Evolutionary conservation across 2,888 invertebrate species (phyloP), one percentile per base, ranked within the genome.

Genomic region (Luperina nickerlii): DNA sequence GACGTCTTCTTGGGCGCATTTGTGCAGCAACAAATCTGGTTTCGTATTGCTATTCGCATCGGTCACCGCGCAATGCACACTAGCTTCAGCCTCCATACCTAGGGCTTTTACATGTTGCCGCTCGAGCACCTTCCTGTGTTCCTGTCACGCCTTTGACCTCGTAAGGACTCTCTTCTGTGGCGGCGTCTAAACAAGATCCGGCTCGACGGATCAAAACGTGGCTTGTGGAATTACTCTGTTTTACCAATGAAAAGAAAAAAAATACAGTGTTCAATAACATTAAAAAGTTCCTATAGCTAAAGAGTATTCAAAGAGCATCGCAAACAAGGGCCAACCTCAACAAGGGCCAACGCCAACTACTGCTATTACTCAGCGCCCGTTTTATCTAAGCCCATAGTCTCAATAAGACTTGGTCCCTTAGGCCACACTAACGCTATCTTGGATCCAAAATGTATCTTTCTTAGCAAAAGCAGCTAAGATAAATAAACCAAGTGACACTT

Each of bases 401-500:
- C 9, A 66, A 76, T 60, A 70, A 70, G 51, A 27, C 42, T 20
- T 32, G 11, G 66, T 70, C 62, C 62, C 71, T 67, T 32, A 62
- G 42, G 42, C 57, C 2, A 57, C 38, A 72, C 62, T 51, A 84
- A 6, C 67, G 32, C 32, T 73, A 63, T 73, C 57, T 73, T 38
- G n/a, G 8, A 57, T 38, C 62, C 63, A 54, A 85, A 67, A 74
- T 77, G 3, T 82, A 63, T 66, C 57, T 72, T 66, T 27, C 18
- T 11, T n/a, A 78, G n/a, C 45, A 15, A 72, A 74, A 65, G 38
- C 45, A 68, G 1, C 63, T 38, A 62, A 82, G 54, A 74, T 72
- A 86, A 82, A 82, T 71, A 82, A 66, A 67, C 73, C 32, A 38
- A 74, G 66, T 42, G 74, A 75, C 80, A 77, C 32, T 79, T 76